These are phyloP conservation scores for Archips xylosteana DNA, from an alignment of 2,888 invertebrate genomes.

Conservation along the genomic window DNA sequence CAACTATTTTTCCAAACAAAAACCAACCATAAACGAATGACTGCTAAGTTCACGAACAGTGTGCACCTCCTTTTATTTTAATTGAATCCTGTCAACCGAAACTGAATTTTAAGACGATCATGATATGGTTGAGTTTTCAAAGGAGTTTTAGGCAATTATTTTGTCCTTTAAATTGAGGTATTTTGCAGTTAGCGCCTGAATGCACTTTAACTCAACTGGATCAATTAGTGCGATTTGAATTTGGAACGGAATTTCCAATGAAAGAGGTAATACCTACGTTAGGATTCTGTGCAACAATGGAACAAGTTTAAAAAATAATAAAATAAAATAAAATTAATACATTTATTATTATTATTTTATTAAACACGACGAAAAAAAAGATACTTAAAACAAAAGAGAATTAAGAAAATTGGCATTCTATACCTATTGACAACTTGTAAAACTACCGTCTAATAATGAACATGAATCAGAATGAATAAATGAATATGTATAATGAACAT, in stretches of 20 bases:
- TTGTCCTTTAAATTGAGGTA: conserved; percentile 7
- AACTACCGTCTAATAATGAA: too few species aligned
- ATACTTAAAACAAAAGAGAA: too few species aligned
- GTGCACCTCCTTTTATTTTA: conserved; percentile 2
- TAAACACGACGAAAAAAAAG: too few species aligned
- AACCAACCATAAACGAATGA: neutral
- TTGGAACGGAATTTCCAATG: conserved; percentile 3
- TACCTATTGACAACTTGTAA: too few species aligned
- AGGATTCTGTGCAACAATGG: neutral
- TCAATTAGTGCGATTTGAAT: conserved; percentile 9
- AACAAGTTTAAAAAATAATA: neutral
- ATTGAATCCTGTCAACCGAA: neutral
- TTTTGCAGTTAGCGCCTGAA: conserved; percentile 13
- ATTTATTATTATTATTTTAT: too few species aligned
- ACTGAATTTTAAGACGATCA: neutral
- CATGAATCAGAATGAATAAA: too few species aligned
- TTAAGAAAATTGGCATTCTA: too few species aligned
- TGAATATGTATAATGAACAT: too few species aligned
- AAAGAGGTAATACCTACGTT: neutral
- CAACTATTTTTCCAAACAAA: neutral
- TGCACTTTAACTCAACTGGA: conserved; percentile 17
- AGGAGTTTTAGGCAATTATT: neutral
- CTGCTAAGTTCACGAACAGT: neutral
- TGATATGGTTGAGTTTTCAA: neutral
- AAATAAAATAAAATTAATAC: neutral